Base-by-base conservation (phyloP, 1,140 invertebrate species). In the Sycobia sp. region DNA sequence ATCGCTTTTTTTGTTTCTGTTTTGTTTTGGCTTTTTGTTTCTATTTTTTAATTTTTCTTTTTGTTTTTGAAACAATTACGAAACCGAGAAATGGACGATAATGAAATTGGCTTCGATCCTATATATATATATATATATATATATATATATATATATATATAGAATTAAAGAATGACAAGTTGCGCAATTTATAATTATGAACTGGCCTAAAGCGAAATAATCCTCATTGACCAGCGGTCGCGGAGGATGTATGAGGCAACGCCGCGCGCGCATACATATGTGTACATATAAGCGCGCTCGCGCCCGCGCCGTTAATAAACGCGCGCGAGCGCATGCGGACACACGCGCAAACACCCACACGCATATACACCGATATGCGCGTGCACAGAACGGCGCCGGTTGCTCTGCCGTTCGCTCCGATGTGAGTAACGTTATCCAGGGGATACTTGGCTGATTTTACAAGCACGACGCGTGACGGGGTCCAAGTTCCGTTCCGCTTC, bases 351-450 rank as follows among this genome's bases (percentile, higher is more conserved):
- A n/a, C n/a, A n/a, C n/a, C n/a, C n/a, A n/a, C n/a, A n/a, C n/a
- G n/a, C 11, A 34, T 34, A 34, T 34, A 34, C 11, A n/a, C n/a
- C n/a, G n/a, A n/a, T n/a, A n/a, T n/a, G n/a, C n/a, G n/a, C n/a
- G n/a, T n/a, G 11, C 11, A 11, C 5, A 34, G 32, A 34, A 34
- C 5, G 11, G 32, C 32, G 36, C 13, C n/a, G 36, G 36, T 39
- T 14, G n/a, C 13, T 7, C 5, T 34, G 11, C 11, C 11, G 32
- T n/a, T n/a, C n/a, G n/a, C n/a, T n/a, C n/a, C n/a, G n/a, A n/a
- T n/a, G n/a, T 23, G 65, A 77, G 74, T 78, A 78, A 78, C 76
- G 76, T 76, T 78, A 75, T 74, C 73, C 72, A 70, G 61, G 70
- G 71, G 73, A 77, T 76, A 77, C 71, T 68, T 73, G 68, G 71